Evolutionary conservation across 2,797 vertebrate species (phyloP), one percentile per base, ranked within the genome.

Genomic region (Sternarchorhynchus goeldii): DNA sequence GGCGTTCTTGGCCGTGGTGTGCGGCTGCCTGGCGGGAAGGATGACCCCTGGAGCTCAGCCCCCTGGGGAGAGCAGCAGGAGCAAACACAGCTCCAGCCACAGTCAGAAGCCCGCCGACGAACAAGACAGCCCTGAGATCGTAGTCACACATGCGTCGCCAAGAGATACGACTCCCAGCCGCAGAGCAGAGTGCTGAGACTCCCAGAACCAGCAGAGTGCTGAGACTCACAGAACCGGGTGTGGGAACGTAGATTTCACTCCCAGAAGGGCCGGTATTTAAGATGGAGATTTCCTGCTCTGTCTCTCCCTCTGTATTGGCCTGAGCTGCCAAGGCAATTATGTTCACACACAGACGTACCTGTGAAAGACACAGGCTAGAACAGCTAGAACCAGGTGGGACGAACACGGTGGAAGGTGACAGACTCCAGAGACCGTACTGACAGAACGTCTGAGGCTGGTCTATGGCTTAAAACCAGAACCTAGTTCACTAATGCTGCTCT

Each of bases 31-130:
- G 81, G 87, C 87, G 81, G 89, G 81, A 80, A 87, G 86, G 2
- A 36, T 0, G 34, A 4, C 34, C 34, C 45, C 45, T 10, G 89
- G 62, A 0, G 65, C 73, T 31, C 85, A 76, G 3, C 85, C 87
- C 78, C 36, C 94, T 92, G 5, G 85, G 77, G 93, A 94, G 90
- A 8, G 92, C 88, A 69, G 95, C 93, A 93, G 93, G 79, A 98
- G 96, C 89, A 98, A 97, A 85, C 96, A 95, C 2, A 96, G 95
- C 84, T 95, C 94, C 81, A 96, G 94, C 87, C 94, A 96, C 84
- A 92, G 91, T 4, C 93, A 91, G 3, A 81, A 76, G 66, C 95
- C 94, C 86, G 90, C 90, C 53, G 95, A 93, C 78, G 91, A 91
- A 7, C 89, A 87, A 77, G 92, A 91, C 81, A 83, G 86, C 41